These are phyloP conservation scores for Hippocampus barbouri DNA, from an alignment of 2,113 vertebrate species.

Conservation along the genomic window DNA sequence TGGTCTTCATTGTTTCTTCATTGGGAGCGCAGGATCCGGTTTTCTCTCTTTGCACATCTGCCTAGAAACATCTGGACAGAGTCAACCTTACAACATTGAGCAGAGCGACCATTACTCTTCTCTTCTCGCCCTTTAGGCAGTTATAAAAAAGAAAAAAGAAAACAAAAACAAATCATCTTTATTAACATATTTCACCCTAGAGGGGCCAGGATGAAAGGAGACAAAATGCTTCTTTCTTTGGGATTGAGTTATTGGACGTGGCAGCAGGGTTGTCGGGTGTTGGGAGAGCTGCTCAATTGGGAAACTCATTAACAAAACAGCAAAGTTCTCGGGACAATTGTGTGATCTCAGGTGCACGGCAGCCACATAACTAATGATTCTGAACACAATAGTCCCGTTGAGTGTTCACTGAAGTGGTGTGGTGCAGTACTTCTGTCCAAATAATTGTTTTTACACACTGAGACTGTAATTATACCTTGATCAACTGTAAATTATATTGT, in stretches of 20 bases:
- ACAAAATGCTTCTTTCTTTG: constrained; percentile 62
- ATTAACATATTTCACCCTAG: constrained; percentile 37
- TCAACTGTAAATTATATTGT: not conserved
- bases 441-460: too few relatives aligned
- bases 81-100: constrained; percentile 58
- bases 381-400: not conserved
- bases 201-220: constrained; percentile 28
- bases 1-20: constrained; percentile 58
- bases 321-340: not conserved
- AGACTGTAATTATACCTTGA: not conserved
- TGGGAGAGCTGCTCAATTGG: constrained; percentile 33
- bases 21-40: constrained; percentile 36
- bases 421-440: not conserved
- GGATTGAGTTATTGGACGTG: constrained; percentile 28
- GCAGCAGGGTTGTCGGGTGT: constrained; percentile 27
- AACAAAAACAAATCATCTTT: constrained; percentile 48
- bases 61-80: constrained; percentile 68
- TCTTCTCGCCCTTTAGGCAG: constrained; percentile 39
- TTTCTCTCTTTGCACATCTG: constrained; percentile 67
- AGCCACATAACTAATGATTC: not conserved
- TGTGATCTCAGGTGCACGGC: not conserved
- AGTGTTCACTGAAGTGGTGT: not conserved
- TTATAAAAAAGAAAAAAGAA: constrained; percentile 37
- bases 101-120: constrained; percentile 58
- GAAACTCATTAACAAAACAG: constrained; percentile 7